phyloP scores from a whole-genome alignment of 2,888 invertebrate genomes.

The Dynastes hyllus region DNA sequence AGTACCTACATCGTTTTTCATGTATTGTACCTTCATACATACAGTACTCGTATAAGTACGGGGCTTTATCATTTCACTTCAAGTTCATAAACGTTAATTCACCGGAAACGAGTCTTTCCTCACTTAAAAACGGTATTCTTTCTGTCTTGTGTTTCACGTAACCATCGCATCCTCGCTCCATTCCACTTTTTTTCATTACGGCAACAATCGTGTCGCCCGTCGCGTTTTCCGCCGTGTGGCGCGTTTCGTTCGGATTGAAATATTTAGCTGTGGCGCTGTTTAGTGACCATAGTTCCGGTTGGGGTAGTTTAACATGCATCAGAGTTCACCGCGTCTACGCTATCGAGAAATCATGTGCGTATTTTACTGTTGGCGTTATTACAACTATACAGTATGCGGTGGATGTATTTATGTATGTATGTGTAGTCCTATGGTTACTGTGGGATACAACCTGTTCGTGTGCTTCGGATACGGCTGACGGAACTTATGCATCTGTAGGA shows the following conservation, averaged over 20 bases:
- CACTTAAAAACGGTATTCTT: constrained; percentile 58
- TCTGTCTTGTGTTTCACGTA: constrained; percentile 52
- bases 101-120: constrained; percentile 63
- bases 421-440: constrained; percentile 16
- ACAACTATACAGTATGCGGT: constrained; percentile 17
- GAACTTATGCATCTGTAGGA: constrained; percentile 14
- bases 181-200: constrained; percentile 44
- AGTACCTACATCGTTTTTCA: constrained; percentile 11
- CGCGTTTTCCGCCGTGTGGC: constrained; percentile 41
- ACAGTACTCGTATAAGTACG: neutral
- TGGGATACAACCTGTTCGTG: constrained; percentile 44
- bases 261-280: constrained; percentile 56
- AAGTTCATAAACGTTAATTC: constrained; percentile 61
- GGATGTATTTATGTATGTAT: neutral
- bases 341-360: constrained; percentile 54
- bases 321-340: constrained; percentile 59
- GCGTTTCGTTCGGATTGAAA: constrained; percentile 50
- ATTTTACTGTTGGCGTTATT: constrained; percentile 41
- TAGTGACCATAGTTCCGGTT: constrained; percentile 62
- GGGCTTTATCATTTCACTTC: constrained; percentile 42
- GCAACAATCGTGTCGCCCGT: constrained; percentile 39
- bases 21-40: constrained; percentile 26
- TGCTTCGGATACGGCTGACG: constrained; percentile 25
- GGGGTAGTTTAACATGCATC: constrained; percentile 59
- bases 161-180: constrained; percentile 50